Evolutionary conservation across 1,140 invertebrate genomes (phyloP), one percentile per base, ranked within the genome.

Genomic region (Arion vulgaris): DNA sequence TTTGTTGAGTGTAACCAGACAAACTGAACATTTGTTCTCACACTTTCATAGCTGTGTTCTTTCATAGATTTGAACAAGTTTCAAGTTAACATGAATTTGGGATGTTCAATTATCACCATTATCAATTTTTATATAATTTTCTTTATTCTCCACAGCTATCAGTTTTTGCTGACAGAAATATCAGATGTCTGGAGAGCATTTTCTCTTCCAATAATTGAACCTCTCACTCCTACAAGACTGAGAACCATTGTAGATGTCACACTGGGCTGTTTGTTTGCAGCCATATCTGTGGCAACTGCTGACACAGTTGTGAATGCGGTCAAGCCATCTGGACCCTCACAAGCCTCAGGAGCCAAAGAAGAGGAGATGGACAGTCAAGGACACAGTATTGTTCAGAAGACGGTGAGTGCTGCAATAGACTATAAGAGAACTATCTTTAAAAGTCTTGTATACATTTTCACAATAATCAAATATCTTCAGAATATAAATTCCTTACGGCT

Each of bases 181-280:
- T 95, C 95, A 69, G 95, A 97, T 71, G 95, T 97, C 53, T 95
- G 95, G 88, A 95, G 95, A 85, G 96, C 96, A 0, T 93, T 98
- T 81, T 96, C 95, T 26, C 91, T 98, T 79, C 97, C 96, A 1
- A 95, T 97, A 79, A 91, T 98, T 38, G 97, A 98, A 91, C 97
- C 97, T 0, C 93, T 98, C 71, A 97, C 95, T 9, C 94, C 95
- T 0, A 94, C 94, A 5, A 95, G 96, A 88, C 94, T 98, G 74
- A 94, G 95, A 66, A 96, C 96, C 89, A 93, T 98, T 39, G 96
- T 95, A 0, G 92, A 94, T n/a, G 89, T 96, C 19, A 96, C 94
- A 85, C 95, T 95, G 93, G 96, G 96, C 81, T 96, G 96, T 93
- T 90, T 98, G 51, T 94, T 96, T 92, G 95, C 95, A 87, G 95